Conservation (phyloP, 2,888 invertebrate species). For the Ephialtes manifestator region DNA sequence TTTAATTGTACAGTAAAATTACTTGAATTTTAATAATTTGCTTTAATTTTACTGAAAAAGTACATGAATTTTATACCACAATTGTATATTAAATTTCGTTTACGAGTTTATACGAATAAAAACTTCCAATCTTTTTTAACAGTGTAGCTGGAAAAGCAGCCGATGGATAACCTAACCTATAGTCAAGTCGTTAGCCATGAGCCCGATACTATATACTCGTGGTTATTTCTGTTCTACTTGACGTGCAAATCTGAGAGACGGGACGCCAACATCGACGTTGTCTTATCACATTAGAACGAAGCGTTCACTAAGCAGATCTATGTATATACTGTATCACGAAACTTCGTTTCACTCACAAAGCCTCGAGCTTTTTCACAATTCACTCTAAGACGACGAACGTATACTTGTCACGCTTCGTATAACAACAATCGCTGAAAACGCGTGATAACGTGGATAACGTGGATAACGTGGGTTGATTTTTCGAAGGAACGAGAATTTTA, state of each 20-base stretch:
- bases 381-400: not conserved
- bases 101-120: no score
- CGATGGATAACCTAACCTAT: conserved; percentile 53
- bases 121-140: no score
- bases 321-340: not conserved
- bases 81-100: no score
- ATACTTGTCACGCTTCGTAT: no score
- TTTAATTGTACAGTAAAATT: no score
- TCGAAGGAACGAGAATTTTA: not conserved
- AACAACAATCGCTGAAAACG: not conserved
- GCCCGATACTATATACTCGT: not conserved
- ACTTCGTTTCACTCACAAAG: conserved; percentile 8
- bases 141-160: no score
- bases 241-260: not conserved
- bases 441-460: conserved; percentile 22
- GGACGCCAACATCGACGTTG: not conserved
- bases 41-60: no score
- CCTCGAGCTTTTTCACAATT: not conserved
- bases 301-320: not conserved
- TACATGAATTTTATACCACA: no score
- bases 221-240: conserved; percentile 5
- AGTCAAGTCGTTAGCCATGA: conserved; percentile 24
- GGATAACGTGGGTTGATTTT: no score
- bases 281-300: not conserved
- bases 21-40: no score